phyloP scores from a whole-genome alignment of 1,140 invertebrate species.

The Heliothis virescens region DNA sequence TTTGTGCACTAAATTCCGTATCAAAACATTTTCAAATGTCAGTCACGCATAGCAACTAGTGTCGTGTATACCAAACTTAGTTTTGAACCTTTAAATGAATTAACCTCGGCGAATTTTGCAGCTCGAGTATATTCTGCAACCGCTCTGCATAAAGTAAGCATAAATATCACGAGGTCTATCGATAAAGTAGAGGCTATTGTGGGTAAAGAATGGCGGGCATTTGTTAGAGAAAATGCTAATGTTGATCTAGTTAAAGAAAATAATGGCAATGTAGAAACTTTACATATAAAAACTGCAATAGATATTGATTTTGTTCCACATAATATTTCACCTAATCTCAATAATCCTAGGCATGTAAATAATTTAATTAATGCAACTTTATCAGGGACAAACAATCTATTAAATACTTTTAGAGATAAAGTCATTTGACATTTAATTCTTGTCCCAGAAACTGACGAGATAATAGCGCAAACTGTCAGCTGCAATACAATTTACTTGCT shows the following conservation, averaged over 20 bases:
- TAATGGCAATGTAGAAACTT: not conserved
- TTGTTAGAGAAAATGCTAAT: not conserved
- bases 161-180: slow-evolving; percentile 72
- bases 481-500: slow-evolving; percentile 16
- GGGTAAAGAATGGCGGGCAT: slow-evolving; percentile 40
- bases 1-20: no score
- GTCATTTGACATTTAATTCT: slow-evolving; percentile 27
- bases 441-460: slow-evolving; percentile 11
- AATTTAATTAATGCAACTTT: slow-evolving; percentile 13
- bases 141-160: slow-evolving; percentile 75
- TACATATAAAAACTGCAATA: no score
- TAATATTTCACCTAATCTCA: not conserved
- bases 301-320: no score
- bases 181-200: slow-evolving; percentile 54
- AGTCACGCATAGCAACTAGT: not conserved
- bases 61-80: slow-evolving; percentile 39
- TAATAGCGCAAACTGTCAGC: slow-evolving; percentile 12
- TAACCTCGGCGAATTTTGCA: slow-evolving; percentile 63
- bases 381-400: slow-evolving; percentile 3
- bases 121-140: slow-evolving; percentile 64
- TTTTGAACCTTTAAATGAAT: slow-evolving; percentile 72
- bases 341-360: not conserved
- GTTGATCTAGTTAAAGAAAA: not conserved
- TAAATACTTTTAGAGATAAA: slow-evolving; percentile 16
- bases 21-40: no score